Evolutionary conservation across 1,140 invertebrate genomes (phyloP), one percentile per base, ranked within the genome.

Genomic region (Megalonaias nervosa): DNA sequence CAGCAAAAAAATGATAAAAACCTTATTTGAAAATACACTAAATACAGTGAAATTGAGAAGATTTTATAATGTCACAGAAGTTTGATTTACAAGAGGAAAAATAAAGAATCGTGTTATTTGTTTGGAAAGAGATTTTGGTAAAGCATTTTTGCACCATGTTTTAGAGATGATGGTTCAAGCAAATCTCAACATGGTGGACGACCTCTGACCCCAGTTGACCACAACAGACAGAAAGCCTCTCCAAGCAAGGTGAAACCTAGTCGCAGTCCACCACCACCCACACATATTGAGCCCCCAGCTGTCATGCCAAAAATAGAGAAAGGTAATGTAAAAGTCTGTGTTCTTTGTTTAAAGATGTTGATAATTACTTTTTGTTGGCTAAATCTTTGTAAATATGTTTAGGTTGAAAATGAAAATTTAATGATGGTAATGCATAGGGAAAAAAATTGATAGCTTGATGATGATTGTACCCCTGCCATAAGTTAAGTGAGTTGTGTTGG

Each of bases 141-240:
- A 69, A 38, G 11, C 61, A 59, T 26, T 72, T 65, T 78, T 58
- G 56, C 57, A 65, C 60, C 69, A 6, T 48, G 38, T 69, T 71
- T 71, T 57, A 88, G 87, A 67, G 80, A 80, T 66, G 87, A 88
- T 77, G 84, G 82, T 19, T 81, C 80, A n/a, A 87, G 85, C 68
- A 87, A 84, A 55, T 75, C 70, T 15, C 14, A 74, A 15, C 61
- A 78, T n/a, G 72, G 57, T 9, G 71, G 74, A 57, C 69, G 87
- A 75, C 85, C 86, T 59, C 66, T 85, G 23, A 88, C 87, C 38
- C 87, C 87, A 55, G 86, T 88, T 17, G 87, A 88, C n/a, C 59
- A 70, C 14, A 78, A 80, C 31, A 79, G 72, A 71, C 64, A 78
- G 65, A 84, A 85, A 65, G 75, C 26, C 23, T 85, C 84, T 56